These are phyloP conservation scores for Triops longicaudatus DNA, from an alignment of 1,140 invertebrate species.

Conservation along the genomic window DNA sequence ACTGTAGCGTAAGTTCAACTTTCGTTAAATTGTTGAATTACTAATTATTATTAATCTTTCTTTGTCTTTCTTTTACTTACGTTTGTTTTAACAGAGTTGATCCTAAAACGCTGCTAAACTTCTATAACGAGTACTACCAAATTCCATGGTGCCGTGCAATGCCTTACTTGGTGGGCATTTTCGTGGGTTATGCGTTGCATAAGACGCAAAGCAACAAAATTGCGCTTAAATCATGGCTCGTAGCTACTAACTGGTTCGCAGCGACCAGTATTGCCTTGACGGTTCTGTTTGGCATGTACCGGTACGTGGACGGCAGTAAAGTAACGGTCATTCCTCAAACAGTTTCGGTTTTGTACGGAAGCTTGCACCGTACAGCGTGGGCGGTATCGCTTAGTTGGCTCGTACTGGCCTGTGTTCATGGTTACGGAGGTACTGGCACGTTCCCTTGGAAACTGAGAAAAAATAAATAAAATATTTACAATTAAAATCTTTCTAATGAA, in stretches of 20 bases:
- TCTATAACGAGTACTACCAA: not conserved
- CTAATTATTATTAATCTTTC: not conserved
- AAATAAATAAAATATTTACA: no score
- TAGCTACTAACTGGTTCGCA: not conserved
- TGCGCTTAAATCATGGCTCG: not conserved
- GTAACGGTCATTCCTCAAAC: slow-evolving; percentile 19
- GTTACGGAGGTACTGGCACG: slow-evolving; percentile 53
- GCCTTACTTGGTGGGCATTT: slow-evolving; percentile 25
- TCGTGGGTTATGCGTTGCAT: slow-evolving; percentile 7
- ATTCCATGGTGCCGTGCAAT: slow-evolving; percentile 17
- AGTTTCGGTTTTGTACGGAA: slow-evolving; percentile 50
- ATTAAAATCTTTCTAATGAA: no score
- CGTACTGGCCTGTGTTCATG: slow-evolving; percentile 65
- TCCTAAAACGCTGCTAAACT: no score
- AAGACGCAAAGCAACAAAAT: not conserved
- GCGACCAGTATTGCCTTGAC: not conserved
- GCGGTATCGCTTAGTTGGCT: slow-evolving; percentile 54
- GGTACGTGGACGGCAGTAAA: slow-evolving; percentile 34
- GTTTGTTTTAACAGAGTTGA: not conserved
- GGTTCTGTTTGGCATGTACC: slow-evolving; percentile 42
- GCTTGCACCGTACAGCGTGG: slow-evolving; percentile 52
- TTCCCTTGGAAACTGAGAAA: no score
- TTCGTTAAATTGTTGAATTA: not conserved
- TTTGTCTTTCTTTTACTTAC: not conserved
- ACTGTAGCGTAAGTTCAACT: slow-evolving; percentile 28